Conservation (phyloP, 2,797 vertebrate genomes). For the Clangula hyemalis region DNA sequence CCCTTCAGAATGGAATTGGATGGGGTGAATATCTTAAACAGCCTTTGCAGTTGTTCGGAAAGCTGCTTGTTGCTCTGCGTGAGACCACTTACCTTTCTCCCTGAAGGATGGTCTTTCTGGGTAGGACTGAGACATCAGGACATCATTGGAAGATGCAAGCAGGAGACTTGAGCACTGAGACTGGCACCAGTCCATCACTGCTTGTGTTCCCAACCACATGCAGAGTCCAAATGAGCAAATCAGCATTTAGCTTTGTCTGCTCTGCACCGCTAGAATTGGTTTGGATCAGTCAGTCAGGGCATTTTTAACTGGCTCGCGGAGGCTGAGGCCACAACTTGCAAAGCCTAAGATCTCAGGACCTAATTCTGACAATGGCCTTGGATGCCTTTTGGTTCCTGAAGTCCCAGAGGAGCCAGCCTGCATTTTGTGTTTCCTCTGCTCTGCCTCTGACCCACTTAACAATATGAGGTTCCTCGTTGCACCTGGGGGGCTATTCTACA, state of each 20-base stretch:
- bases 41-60: neutral
- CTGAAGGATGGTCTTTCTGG: neutral
- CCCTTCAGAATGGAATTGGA: neutral
- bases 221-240: neutral
- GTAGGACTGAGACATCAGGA: neutral
- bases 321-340: neutral
- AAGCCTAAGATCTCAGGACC: neutral
- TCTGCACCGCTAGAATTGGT: neutral
- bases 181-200: neutral
- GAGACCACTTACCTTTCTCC: neutral
- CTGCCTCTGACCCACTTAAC: constrained; percentile 50
- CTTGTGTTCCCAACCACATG: neutral
- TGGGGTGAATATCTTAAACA: neutral
- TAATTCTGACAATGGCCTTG: neutral
- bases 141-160: neutral
- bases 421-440: neutral
- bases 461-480: constrained; percentile 26
- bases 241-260: neutral
- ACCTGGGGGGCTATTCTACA: constrained; percentile 55
- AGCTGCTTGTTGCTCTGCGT: neutral
- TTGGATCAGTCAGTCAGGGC: neutral
- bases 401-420: constrained; percentile 1
- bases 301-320: neutral
- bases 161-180: neutral
- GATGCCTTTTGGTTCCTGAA: neutral